Base-by-base conservation (phyloP, 2,888 invertebrate species). In the Cylindroiulus punctatus region DNA sequence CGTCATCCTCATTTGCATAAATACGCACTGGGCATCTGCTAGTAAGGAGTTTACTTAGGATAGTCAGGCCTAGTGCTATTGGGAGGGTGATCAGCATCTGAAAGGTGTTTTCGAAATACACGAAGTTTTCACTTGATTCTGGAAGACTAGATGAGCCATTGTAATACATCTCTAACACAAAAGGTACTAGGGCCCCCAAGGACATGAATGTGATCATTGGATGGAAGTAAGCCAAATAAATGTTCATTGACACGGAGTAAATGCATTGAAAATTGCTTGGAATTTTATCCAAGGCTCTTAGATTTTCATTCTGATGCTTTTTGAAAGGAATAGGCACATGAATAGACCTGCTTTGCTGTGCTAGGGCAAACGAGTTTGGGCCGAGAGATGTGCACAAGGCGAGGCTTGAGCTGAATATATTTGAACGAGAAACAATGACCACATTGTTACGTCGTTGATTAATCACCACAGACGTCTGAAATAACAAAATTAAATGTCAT, bases 321-420 rank as follows among this genome's bases (percentile, higher is more conserved):
- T 36, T 84, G 52, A 84, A 84, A 30, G 84, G 84, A 57, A 47
- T 84, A 4, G 84, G 84, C 17, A 84, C 4, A 52, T 84, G 52
- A 57, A 84, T 47, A 30, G 22, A 52, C 17, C 84, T 84, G 42
- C 17, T 26, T 32, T 84, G 84, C 22, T 84, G 84, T 17, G 30
- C 40, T 17, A 40, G 4, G 36, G 14, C 14, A 40, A 26, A 44
- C 12, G 42, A 44, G 22, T 19, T 83, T 42, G 19, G 44, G 17
- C 40, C 4, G 12, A 14, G n/a, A n/a, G 76, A 30, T 30, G 30
- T 17, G 30, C 3, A 0, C 5, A 17, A 2, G 17, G 5, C 30
- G 3, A 14, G 30, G 12, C 26, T 30, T 8, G 26, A 12, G 12
- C 14, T 30, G 76, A 76, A 17, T 32, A 76, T 17, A 76, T 30